Base-by-base conservation (phyloP, 2,113 vertebrate genomes). In the Conger conger region DNA sequence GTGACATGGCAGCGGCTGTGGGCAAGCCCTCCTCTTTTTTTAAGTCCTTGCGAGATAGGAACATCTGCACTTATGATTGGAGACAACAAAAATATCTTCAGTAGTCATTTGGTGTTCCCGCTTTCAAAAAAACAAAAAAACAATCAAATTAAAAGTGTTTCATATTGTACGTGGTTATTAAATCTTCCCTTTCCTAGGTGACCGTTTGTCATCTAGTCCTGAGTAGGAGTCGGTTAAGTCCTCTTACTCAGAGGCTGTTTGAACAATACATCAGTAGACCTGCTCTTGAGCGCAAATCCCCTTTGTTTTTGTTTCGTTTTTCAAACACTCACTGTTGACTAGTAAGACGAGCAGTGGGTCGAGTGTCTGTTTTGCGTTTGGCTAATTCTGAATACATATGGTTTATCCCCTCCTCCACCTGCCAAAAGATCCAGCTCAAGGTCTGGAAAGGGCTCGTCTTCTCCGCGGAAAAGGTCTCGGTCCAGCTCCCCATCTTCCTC, bases 361-460 rank as follows among this genome's bases (percentile, higher is more conserved):
- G 30, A 35, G 15, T 33, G 73, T 30, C 35, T 76, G 20, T 7
- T 9, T 37, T n/a, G 35, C 68, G 11, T n/a, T 68, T 93, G 79
- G 88, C 94, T 92, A 88, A 93, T 92, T 73, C 90, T 89, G 83
- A 89, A 93, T 95, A 94, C 96, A 95, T 95, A 85, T 96, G 94
- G 93, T 97, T 96, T 97, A 97, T 97, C 95, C 93, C 87, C 83
- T 45, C 96, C 94, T 94, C 95, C 89, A 93, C 95, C 95, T 94
- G 93, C 95, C 96, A 96, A 93, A 99, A 99, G 97, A 99, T 99
- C 98, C 97, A 99, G 98, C 96, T 99, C 98, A 96, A 98, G 97
- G 95, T 99, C 98, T 94, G 95, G 96, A 93, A 98, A 97, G 95
- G 97, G 96, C 90, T 99, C 97, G 90, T 96, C 97, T 92, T 97